phyloP scores from a whole-genome alignment of 2,113 vertebrate genomes.

The Petaurus breviceps region DNA sequence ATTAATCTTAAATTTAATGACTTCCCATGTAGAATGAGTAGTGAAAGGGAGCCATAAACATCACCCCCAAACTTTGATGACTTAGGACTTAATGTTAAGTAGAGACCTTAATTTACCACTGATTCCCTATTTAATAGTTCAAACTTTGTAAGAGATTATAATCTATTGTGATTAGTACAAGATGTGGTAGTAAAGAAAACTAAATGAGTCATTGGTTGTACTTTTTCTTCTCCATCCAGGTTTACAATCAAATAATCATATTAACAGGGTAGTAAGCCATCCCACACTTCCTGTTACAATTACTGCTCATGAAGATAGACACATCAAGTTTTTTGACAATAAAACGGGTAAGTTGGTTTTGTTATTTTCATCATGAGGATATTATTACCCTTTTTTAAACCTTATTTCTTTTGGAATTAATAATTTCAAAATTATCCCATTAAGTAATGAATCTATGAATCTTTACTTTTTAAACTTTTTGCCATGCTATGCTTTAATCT shows the following conservation, averaged over 20 bases:
- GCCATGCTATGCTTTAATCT: background rate
- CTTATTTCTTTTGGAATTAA: background rate
- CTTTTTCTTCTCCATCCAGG: constrained; percentile 81
- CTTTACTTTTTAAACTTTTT: background rate
- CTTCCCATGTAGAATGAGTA: background rate
- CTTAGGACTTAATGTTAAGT: background rate
- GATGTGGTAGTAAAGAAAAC: background rate
- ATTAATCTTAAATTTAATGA: background rate
- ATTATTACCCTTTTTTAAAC: background rate
- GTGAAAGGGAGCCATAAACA: background rate
- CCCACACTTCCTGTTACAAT: constrained; percentile 98
- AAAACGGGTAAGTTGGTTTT: constrained; percentile 91
- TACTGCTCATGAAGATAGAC: constrained; percentile 96
- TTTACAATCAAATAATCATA: constrained; percentile 90
- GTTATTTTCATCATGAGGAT: background rate
- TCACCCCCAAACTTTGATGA: background rate
- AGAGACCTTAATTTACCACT: background rate
- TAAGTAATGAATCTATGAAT: background rate
- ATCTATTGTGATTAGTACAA: background rate
- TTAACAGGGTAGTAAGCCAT: constrained; percentile 98
- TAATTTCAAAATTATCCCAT: background rate
- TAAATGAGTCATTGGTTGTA: background rate
- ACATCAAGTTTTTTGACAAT: constrained; percentile 99
- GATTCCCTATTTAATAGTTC: background rate
- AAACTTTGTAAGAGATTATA: background rate